Conservation (phyloP, 2,113 vertebrate species). For the Dipodomys merriami region DNA sequence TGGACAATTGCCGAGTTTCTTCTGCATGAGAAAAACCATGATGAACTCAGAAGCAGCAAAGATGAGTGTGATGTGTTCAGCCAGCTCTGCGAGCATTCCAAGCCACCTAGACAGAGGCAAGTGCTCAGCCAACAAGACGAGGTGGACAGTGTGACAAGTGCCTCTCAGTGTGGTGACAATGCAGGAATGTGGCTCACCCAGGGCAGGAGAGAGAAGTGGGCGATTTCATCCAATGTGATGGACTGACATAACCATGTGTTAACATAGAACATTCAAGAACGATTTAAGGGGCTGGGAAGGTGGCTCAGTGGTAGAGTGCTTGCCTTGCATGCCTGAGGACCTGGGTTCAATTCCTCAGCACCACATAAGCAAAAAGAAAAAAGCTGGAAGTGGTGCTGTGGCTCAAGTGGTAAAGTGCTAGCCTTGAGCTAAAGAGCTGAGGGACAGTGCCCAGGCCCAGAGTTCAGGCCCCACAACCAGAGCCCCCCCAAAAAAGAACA, state of each 20-base stretch:
- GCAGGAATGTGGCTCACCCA: rapidly evolving
- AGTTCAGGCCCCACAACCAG: too few species aligned
- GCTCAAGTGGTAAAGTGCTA: too few species aligned
- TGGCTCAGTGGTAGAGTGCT: too few species aligned
- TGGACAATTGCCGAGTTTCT: too few species aligned
- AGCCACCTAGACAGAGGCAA: not conserved
- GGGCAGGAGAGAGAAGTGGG: not conserved
- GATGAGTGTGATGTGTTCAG: not conserved
- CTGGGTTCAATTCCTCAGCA: too few species aligned
- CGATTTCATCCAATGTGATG: slow-evolving; percentile 35
- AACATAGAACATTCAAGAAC: slow-evolving; percentile 52
- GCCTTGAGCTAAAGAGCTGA: too few species aligned
- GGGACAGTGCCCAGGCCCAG: too few species aligned
- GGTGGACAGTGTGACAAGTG: rapidly evolving
- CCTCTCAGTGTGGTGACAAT: rapidly evolving
- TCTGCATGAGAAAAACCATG: too few species aligned
- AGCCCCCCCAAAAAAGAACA: too few species aligned
- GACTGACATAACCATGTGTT: slow-evolving; percentile 64
- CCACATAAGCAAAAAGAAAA: too few species aligned
- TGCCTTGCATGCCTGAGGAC: too few species aligned
- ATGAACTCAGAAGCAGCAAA: not conserved
- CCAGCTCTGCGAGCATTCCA: not conserved
- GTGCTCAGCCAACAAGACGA: rapidly evolving
- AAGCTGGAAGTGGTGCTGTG: too few species aligned
- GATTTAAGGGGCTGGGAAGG: not conserved